Base-by-base conservation (phyloP, 1,140 invertebrate genomes). In the Diprion similis region DNA sequence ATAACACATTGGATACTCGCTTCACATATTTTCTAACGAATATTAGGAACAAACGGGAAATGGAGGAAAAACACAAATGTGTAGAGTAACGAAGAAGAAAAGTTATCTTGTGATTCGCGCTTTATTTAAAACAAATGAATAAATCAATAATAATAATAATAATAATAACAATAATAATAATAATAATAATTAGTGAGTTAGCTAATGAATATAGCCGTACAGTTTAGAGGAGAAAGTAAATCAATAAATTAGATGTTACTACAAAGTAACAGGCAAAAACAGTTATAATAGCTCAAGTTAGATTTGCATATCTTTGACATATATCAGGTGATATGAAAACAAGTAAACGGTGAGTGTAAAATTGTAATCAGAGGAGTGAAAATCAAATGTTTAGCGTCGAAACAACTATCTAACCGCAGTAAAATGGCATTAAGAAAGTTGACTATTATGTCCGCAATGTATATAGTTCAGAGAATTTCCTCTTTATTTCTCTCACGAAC, bases 1-100 rank as follows among this genome's bases (percentile, higher is more conserved):
- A 69, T 19, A 69, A 71, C n/a, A 51, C 46, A 71, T 71, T 8
- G 51, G 51, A 9, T 59, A 59, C 51, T 59, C 51, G 51, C 51
- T 13, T 15, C 51, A 59, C 51, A 59, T 59, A 59, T 59, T 59
- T 59, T 59, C 51, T 59, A 59, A 59, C 51, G 51, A 59, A 59
- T 59, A 59, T 15, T 59, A 59, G n/a, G n/a, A 59, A 59, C 51
- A 17, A 9, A 59, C 11, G 11, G 51, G 9, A 15, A 17, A 59
- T 59, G 51, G 51, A 59, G 51, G 9, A 59, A 59, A 59, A 59
- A 59, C 11, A 59, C n/a, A 15, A 6, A 6, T 37, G 24, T 37
- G 24, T 59, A 59, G 51, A 59, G n/a, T 59, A 59, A 15, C 6
- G n/a, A 59, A 59, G n/a, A 13, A 59, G 11, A 59, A 59, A 59